Base-by-base conservation (phyloP, 2,113 vertebrate species). In the Seriola dumerili region DNA sequence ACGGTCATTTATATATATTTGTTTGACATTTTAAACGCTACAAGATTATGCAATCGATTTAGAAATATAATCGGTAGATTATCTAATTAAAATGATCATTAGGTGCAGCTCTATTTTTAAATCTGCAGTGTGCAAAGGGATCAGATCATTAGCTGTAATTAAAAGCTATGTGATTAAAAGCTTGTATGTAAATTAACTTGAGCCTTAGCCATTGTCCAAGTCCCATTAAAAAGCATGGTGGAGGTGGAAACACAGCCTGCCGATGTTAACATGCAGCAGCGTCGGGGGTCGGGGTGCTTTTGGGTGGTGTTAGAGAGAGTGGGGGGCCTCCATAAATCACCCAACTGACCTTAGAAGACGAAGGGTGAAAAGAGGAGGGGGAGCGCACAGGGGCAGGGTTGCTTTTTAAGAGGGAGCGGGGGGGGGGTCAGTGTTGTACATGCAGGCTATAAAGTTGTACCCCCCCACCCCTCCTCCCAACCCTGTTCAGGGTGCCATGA, bases 251-350 rank as follows among this genome's bases (percentile, higher is more conserved):
- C 36, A 29, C 72, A 57, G 67, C 25, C 19, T 55, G 72, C 58
- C 44, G 2, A 44, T 64, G 59, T 72, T 57, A 11, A 70, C 64
- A 19, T 23, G 44, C 3, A 14, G 50, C 29, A 58, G 59, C 13
- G 29, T 23, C 25, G 25, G 42, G 34, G 57, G 71, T 73, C 46
- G 29, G 8, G 40, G 40, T 50, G 70, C 21, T 59, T 73, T 81
- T 89, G 84, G 84, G 84, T 88, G 90, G 77, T 50, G 73, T 36
- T 8, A 7, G 77, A 76, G 77, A 76, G 65, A 32, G 76, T 36
- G 69, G 84, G 91, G 76, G 87, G 72, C 50, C 68, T 63, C 78
- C 32, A 85, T 95, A 91, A 94, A 93, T 95, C 89, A 91, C 54
- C 68, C 62, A 50, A 8, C 83, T 88, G 85, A 83, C 90, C 78